Base-by-base conservation (phyloP, 1,140 invertebrate species). In the Parasteatoda tepidariorum region DNA sequence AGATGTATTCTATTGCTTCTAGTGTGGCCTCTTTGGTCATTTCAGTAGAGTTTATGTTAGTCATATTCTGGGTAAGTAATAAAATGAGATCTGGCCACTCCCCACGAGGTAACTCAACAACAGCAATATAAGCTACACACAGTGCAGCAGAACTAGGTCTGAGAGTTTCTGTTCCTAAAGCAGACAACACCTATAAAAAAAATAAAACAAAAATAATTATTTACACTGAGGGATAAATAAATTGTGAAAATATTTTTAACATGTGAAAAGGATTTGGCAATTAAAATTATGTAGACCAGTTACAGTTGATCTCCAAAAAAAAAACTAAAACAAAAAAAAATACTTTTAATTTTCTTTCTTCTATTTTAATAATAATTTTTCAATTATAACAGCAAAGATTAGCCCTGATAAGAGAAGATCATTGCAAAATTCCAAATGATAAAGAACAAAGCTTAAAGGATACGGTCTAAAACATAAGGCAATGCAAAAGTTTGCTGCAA, bases 111-210 rank as follows among this genome's bases (percentile, higher is more conserved):
- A 99, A 90, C 90, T 99, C 98, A 26, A 96, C 94, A 55, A 98
- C 96, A 11, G 98, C 98, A 82, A 99, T 96, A 89, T 98, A 97
- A 11, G 98, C 98, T 34, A 99, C 96, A 91, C 98, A 99, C 89
- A 99, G 98, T 2, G 98, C 97, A 18, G 98, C 98, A 81, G 97
- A 97, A 87, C 97, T 98, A 2, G 98, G 96, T 83, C 98, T 91
- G 79, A 93, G 94, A 78, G 94, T 95, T 91, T 99, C 98, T 66
- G 98, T 99, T 67, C 98, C 98, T 74, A 99, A 92, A 18, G 97
- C 94, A 86, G 92, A 92, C 86, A 99, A 90, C 86, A 98, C 95
- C 96, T 98, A 87, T 62, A 84, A 26, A 62, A 68, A 48, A n/a
- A n/a, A n/a, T 33, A 64, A 61, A 22, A 13, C 9, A 11, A 11